Conservation (phyloP, 2,888 invertebrate species). For the Bruchidius siliquastri region DNA sequence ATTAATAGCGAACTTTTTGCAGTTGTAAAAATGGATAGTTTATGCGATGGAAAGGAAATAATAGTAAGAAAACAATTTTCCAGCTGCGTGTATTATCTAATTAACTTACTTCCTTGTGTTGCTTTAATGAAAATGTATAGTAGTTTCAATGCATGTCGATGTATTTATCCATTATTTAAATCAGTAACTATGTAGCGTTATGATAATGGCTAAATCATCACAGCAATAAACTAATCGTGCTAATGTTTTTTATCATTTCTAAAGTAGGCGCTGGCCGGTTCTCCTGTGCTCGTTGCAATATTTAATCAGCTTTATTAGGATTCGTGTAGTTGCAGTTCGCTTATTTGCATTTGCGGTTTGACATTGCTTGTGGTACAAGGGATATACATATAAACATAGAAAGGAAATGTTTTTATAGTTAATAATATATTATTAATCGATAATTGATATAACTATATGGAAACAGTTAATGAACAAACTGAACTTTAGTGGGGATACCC, state of each 20-base stretch:
- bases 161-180: background rate
- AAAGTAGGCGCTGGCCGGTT: background rate
- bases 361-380: background rate
- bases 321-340: background rate
- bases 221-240: background rate
- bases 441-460: no score
- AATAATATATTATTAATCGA: no score
- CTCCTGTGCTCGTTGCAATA: background rate
- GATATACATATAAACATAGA: background rate
- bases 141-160: background rate
- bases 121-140: background rate
- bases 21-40: background rate
- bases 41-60: background rate
- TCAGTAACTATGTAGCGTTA: background rate
- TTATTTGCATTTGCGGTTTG: background rate
- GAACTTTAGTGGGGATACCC: no score
- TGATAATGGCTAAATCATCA: background rate
- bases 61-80: background rate
- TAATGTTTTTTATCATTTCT: background rate
- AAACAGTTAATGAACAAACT: no score
- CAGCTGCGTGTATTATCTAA: background rate
- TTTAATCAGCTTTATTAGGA: background rate
- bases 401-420: background rate
- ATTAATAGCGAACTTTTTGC: background rate
- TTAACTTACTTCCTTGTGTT: background rate